Evolutionary conservation across 2,797 vertebrate genomes (phyloP).

Genomic region (Vipera latastei): DNA sequence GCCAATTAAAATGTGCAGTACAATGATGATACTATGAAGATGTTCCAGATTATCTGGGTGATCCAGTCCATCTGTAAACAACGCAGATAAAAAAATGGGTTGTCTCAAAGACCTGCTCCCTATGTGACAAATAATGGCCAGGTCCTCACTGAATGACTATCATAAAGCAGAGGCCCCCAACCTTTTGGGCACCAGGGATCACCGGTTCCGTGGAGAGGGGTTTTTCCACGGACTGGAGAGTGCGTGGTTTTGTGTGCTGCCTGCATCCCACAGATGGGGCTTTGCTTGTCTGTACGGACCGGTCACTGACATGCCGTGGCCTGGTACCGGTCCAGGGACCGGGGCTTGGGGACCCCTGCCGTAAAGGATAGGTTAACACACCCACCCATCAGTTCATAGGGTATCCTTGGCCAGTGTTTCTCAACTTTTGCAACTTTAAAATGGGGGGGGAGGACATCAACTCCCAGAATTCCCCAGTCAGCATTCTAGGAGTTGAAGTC

Average conservation of each 20-base stretch:
- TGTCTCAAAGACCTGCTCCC: neutral
- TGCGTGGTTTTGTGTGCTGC: too few relatives aligned
- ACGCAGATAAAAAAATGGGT: neutral
- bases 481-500: neutral
- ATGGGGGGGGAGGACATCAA: neutral
- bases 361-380: neutral
- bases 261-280: too few relatives aligned
- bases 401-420: neutral
- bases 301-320: too few relatives aligned
- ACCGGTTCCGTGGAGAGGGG: too few relatives aligned
- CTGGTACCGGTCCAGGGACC: too few relatives aligned
- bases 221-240: too few relatives aligned
- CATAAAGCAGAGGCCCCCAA: neutral
- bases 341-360: too few relatives aligned
- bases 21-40: neutral
- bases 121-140: neutral
- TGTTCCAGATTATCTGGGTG: neutral
- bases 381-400: neutral
- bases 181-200: too few relatives aligned
- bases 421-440: neutral
- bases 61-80: neutral
- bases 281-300: too few relatives aligned
- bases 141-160: neutral
- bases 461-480: neutral
- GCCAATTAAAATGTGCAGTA: neutral